Base-by-base conservation (phyloP, 2,113 vertebrate genomes). In the Cacatua alba region DNA sequence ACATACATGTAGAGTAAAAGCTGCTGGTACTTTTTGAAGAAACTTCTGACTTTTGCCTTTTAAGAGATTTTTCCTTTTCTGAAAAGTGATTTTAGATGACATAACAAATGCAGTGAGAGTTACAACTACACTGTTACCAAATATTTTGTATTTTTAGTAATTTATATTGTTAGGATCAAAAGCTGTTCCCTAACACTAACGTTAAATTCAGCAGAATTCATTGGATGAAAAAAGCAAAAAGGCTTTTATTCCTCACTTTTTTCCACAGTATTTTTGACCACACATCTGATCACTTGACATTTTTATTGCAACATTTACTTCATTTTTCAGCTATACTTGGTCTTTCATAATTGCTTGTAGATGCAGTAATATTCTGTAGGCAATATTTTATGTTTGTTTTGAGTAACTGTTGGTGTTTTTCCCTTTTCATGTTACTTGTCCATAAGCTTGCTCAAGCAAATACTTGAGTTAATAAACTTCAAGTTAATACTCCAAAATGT, bases 281-380 rank as follows among this genome's bases (percentile, higher is more conserved):
- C 0, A 0, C 3, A 72, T 80, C 12, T 48, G 17, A 6, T 10
- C 18, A 41, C 17, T 78, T 70, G 9, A 59, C 11, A 29, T 83
- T 91, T 83, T 86, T 78, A 55, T 63, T 78, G 23, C 17, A 43
- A 5, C 13, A 41, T 68, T 81, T 82, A 41, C 13, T 78, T 92
- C 20, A 63, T 37, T 25, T 6, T 81, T 35, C 41, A 78, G 5
- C n/a, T 88, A 28, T 63, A 15, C 7, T 71, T 75, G 59, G n/a
- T 81, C 72, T 74, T 74, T 62, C 8, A n/a, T 53, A 74, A 72
- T 52, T 74, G 25, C 17, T 70, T 67, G 7, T 18, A 67, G 43
- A 65, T 86, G 8, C 3, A 7, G 18, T 68, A 51, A 68, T n/a
- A 11, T 33, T 86, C 84, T 70, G 59, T 39, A 49, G 12, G 6